phyloP scores from a whole-genome alignment of 2,797 vertebrate genomes.

The Melanogrammus aeglefinus region DNA sequence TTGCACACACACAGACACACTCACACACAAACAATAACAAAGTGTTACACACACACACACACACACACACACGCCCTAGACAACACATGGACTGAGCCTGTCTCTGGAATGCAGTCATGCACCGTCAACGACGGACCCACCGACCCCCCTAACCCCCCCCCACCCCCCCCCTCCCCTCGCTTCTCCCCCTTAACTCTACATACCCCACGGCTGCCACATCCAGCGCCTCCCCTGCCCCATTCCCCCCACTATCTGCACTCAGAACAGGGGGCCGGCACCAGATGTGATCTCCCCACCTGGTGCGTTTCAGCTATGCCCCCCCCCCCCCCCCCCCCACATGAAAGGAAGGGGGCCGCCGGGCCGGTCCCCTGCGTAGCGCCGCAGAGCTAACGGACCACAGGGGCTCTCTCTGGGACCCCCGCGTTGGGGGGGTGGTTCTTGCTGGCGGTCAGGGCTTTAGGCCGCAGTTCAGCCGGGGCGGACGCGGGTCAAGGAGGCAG shows the following conservation, averaged over 20 bases:
- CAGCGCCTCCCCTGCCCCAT: constrained; percentile 21
- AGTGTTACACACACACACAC: no score
- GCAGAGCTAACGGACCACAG: no score
- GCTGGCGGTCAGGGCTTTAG: no score
- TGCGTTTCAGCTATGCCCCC: constrained; percentile 12
- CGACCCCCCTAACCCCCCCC: constrained; percentile 3
- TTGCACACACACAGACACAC: no score
- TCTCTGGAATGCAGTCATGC: constrained; percentile 4
- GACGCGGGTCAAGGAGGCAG: no score
- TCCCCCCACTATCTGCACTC: constrained; percentile 1
- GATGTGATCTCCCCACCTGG: background rate
- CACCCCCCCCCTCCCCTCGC: constrained; percentile 22
- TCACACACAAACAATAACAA: no score
- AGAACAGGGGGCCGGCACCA: constrained; percentile 9
- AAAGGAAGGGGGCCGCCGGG: background rate
- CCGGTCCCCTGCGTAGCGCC: no score
- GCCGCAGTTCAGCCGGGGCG: no score
- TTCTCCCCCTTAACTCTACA: constrained; percentile 25
- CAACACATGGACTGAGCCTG: constrained; percentile 35
- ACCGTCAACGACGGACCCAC: constrained; percentile 9
- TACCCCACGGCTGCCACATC: constrained; percentile 9
- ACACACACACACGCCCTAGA: no score
- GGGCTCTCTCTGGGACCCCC: no score
- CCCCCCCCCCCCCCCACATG: background rate
- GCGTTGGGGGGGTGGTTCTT: no score